phyloP scores from a whole-genome alignment of 2,113 vertebrate species.

The Mus musculus region DNA sequence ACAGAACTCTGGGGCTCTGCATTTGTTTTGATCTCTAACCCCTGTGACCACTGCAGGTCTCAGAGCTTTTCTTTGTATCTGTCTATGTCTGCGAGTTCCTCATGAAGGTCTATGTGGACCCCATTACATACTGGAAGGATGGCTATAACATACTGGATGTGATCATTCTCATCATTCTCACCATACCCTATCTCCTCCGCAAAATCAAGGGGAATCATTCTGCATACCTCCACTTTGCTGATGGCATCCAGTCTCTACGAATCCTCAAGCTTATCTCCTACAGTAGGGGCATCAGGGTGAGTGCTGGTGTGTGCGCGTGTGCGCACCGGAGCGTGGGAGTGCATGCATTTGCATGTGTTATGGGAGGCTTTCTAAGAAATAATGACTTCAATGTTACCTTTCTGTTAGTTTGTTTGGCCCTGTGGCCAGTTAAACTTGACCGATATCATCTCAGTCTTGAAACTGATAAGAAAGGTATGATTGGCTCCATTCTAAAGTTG shows the following conservation, averaged over 20 bases:
- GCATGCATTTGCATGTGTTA: neutral
- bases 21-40: neutral
- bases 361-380: neutral
- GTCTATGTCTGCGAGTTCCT: slow-evolving; percentile 71
- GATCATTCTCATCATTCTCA: neutral
- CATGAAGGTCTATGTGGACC: slow-evolving; percentile 63
- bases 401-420: neutral
- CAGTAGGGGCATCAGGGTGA: slow-evolving; percentile 75
- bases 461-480: neutral
- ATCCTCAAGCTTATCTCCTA: slow-evolving; percentile 70
- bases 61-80: slow-evolving; percentile 71
- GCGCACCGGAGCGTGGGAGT: neutral
- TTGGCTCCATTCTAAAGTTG: neutral
- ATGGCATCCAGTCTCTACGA: slow-evolving; percentile 64
- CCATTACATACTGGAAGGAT: slow-evolving; percentile 59
- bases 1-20: neutral
- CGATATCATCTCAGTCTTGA: neutral
- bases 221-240: neutral
- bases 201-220: neutral
- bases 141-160: slow-evolving; percentile 66
- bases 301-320: neutral
- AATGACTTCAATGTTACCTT: neutral
- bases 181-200: accelerated
- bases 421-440: neutral
- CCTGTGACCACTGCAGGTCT: slow-evolving; percentile 66